phyloP scores from a whole-genome alignment of 2,797 vertebrate species.

The Linurgus olivaceus region DNA sequence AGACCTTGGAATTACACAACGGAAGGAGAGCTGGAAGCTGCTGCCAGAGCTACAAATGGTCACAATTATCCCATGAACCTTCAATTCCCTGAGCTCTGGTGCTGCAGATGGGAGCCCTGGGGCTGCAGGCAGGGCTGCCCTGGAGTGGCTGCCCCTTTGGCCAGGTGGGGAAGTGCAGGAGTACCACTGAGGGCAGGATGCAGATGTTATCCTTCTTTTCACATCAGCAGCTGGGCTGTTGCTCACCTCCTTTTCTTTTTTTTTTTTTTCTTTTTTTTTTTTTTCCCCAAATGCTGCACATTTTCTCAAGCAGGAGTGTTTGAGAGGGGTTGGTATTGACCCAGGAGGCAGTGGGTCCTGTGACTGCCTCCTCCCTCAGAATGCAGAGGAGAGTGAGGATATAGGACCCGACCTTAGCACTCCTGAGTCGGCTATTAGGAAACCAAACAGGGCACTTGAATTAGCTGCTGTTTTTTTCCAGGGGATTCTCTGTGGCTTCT shows the following conservation, averaged over 20 bases:
- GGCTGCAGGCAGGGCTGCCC: neutral
- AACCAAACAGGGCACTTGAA: neutral
- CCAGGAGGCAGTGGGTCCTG: fast-evolving
- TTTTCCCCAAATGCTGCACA: neutral
- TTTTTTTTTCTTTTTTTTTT: neutral
- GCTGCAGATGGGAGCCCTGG: neutral
- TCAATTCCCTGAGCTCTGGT: neutral
- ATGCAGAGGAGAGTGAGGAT: neutral
- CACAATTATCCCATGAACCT: neutral
- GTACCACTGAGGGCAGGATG: neutral
- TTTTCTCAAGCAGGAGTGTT: neutral
- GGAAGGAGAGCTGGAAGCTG: slow-evolving; percentile 8
- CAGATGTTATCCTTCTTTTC: neutral
- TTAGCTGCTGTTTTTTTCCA: neutral
- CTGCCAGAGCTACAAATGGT: neutral
- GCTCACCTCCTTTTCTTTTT: fast-evolving
- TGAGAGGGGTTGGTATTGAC: fast-evolving
- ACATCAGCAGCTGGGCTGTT: fast-evolving
- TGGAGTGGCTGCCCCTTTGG: neutral
- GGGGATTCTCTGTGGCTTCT: neutral
- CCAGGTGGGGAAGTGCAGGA: neutral
- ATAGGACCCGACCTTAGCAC: neutral
- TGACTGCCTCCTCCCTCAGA: neutral
- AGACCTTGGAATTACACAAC: slow-evolving; percentile 19
- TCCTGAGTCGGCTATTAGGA: neutral